Evolutionary conservation across 2,113 vertebrate species (phyloP), one percentile per base, ranked within the genome.

Genomic region (Rhabdomys dilectus): DNA sequence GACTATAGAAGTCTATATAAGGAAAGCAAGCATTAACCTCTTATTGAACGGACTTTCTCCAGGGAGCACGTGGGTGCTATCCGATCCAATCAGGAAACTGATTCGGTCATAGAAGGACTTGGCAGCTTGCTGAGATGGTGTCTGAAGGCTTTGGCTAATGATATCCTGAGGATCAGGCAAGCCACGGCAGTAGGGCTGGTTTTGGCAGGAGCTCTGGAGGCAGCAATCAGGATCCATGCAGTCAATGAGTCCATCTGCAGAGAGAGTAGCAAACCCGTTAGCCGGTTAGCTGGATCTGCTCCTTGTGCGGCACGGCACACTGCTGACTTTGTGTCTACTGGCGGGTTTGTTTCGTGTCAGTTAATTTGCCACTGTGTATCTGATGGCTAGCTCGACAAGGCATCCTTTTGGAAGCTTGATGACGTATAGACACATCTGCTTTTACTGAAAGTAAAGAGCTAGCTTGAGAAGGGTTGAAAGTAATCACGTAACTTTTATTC

Each of bases 201-300:
- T 99, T 98, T 99, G 99, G 99, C 99, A 99, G 97, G 99, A 98
- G 68, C 99, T 99, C 97, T 99, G 99, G 96, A 99, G 96, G 97
- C 99, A 99, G 99, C 99, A 99, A 97, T 99, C 99, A 22, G 99
- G 99, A 96, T 99, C 99, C 99, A 99, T 99, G 94, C 99, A 99
- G 98, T 99, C 99, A 68, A 98, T 97, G 45, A 99, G 99, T 56
- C 99, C 99, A 97, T 99, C 99, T 99, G 99, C 91, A 98, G 98
- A 97, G 96, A 98, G 94, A 98, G 98, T 93, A 45, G 62, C 0
- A 26, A n/a, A 70, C 56, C 85, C 17, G 39, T 91, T 7, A 94
- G 94, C 62, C 31, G 24, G 62, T 10, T 64, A 26, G 62, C 62
- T 9, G 0, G 39, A 36, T 15, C n/a, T 60, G 78, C 53, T 56